Evolutionary conservation across 1,140 invertebrate genomes (phyloP).

Genomic region (Matsumurasca onukii): DNA sequence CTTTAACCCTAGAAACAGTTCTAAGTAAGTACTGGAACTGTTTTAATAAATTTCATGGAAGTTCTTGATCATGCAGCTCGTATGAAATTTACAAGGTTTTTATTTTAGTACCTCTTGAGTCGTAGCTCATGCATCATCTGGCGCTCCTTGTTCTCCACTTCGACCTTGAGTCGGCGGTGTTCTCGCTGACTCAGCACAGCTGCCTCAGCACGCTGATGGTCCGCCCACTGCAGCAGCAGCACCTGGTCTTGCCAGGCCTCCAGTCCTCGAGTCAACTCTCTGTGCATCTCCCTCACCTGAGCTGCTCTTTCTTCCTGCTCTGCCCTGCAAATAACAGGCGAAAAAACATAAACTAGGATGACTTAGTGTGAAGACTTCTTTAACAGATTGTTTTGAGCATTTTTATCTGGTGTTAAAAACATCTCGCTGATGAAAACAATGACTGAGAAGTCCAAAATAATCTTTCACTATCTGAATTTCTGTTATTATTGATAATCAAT

Average conservation of each 20-base stretch:
- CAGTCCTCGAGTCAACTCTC: conserved; percentile 43
- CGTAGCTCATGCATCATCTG: conserved; percentile 37
- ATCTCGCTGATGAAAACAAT: no score
- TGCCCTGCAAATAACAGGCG: conserved; percentile 36
- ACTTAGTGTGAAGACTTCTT: no score
- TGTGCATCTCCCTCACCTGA: conserved; percentile 41
- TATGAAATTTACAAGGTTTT: no score
- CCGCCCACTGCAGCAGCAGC: conserved; percentile 43
- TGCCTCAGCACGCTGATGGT: conserved; percentile 40
- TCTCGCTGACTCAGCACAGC: conserved; percentile 39
- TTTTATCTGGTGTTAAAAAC: no score
- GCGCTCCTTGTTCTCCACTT: conserved; percentile 40
- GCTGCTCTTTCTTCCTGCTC: conserved; percentile 42
- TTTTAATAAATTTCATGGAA: no score
- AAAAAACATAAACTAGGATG: no score
- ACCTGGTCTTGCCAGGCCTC: conserved; percentile 46
- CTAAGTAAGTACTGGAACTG: no score
- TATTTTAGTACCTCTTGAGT: conserved; percentile 43
- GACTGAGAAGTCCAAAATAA: no score
- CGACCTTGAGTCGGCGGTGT: conserved; percentile 39
- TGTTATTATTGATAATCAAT: no score
- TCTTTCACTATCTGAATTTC: no score
- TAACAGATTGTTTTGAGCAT: no score
- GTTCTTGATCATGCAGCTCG: no score
- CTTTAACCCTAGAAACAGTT: conserved; percentile 39